Evolutionary conservation across 2,888 invertebrate genomes (phyloP).

Genomic region (Herminia tarsipennalis): DNA sequence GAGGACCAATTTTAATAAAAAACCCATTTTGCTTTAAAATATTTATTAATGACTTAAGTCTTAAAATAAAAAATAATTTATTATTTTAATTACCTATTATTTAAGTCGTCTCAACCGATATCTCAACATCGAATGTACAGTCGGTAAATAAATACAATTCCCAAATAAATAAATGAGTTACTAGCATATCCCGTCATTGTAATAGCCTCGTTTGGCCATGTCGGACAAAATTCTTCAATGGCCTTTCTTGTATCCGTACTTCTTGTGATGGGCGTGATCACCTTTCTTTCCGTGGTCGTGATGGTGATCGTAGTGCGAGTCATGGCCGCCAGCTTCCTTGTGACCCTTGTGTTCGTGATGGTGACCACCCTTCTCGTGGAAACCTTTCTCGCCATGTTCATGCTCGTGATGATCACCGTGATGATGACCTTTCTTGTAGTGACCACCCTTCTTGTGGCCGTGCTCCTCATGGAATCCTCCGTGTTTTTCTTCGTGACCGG

Average conservation of each 20-base stretch:
- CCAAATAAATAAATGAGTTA: constrained; percentile 47
- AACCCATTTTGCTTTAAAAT: not conserved
- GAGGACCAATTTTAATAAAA: too few species aligned
- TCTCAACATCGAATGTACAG: constrained; percentile 18
- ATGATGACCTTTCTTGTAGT: constrained; percentile 92
- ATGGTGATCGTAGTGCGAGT: constrained; percentile 91
- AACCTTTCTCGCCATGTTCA: constrained; percentile 92
- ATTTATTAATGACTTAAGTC: constrained; percentile 40
- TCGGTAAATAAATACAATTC: constrained; percentile 30
- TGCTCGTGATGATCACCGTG: constrained; percentile 91
- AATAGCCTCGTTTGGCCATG: constrained; percentile 16
- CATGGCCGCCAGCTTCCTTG: constrained; percentile 91
- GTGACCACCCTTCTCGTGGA: constrained; percentile 92
- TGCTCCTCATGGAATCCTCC: constrained; percentile 92
- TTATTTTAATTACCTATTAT: constrained; percentile 44
- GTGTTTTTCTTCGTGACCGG: constrained; percentile 92
- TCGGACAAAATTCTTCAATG: constrained; percentile 50
- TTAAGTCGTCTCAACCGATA: constrained; percentile 22
- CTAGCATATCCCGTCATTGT: constrained; percentile 26
- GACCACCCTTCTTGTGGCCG: constrained; percentile 93
- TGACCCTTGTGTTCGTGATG: constrained; percentile 92
- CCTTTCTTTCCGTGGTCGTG: constrained; percentile 92
- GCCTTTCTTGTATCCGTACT: constrained; percentile 89
- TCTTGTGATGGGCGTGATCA: constrained; percentile 91
- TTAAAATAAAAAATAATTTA: constrained; percentile 49